These are phyloP conservation scores for Chunga burmeisteri DNA, from an alignment of 2,113 vertebrate genomes.

Conservation along the genomic window DNA sequence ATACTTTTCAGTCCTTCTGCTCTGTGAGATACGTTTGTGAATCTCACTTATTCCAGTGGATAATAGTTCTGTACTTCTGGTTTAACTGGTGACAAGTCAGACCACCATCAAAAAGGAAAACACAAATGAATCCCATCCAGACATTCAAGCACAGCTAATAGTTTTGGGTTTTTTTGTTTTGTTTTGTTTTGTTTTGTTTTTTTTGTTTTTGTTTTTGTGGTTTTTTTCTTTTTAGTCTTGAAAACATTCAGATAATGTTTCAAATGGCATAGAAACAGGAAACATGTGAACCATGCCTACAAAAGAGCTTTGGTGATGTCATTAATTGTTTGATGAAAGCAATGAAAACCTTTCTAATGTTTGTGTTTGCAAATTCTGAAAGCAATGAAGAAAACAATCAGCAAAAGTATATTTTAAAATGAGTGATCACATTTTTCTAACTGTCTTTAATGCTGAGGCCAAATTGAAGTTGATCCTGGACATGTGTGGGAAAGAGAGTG, in stretches of 20 bases:
- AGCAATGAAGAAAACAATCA: neutral
- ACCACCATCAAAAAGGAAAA: constrained; percentile 24
- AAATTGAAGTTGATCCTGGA: neutral
- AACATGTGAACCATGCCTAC: neutral
- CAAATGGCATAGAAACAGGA: neutral
- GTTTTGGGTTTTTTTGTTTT: neutral
- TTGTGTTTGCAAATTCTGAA: neutral
- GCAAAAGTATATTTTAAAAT: neutral
- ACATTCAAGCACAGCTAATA: neutral
- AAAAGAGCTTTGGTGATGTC: neutral
- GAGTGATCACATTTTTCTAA: neutral
- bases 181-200: neutral
- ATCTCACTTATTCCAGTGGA: neutral
- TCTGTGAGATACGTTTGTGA: neutral
- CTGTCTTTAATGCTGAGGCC: neutral
- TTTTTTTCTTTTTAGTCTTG: neutral
- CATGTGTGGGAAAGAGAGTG: neutral
- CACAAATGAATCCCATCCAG: neutral
- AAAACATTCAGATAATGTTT: neutral
- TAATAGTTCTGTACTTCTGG: constrained; percentile 29
- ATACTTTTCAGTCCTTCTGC: neutral
- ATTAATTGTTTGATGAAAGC: neutral
- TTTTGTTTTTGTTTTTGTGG: no score
- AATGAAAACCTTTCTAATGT: neutral
- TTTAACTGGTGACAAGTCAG: constrained; percentile 3